phyloP scores from a whole-genome alignment of 2,113 vertebrate genomes.

The Cyanocitta stelleri region DNA sequence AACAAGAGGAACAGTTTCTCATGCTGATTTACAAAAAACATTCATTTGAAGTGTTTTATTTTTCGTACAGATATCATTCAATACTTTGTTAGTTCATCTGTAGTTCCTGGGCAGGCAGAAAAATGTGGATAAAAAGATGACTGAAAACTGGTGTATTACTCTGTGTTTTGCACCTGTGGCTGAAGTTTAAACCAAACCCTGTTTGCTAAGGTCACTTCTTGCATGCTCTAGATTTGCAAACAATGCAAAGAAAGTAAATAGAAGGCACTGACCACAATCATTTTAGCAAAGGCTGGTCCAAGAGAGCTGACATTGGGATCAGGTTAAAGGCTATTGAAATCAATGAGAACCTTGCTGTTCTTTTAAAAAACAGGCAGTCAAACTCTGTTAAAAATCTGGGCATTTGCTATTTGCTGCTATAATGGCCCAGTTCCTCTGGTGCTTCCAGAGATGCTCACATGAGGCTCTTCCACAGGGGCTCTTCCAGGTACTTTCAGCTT shows the following conservation, averaged over 20 bases:
- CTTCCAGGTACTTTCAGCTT: neutral
- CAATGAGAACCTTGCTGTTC: neutral
- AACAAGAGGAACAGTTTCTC: slow-evolving; percentile 52
- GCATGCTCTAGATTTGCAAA: neutral
- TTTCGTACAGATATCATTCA: neutral
- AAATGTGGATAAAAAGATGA: neutral
- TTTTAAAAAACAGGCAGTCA: neutral
- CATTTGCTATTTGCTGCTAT: neutral
- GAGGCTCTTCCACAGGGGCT: neutral
- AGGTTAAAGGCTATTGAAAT: neutral
- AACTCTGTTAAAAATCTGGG: neutral
- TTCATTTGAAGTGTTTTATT: slow-evolving; percentile 16
- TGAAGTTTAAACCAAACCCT: neutral
- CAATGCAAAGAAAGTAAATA: neutral
- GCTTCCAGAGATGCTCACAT: neutral
- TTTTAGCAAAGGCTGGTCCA: neutral
- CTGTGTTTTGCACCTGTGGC: neutral
- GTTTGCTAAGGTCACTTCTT: neutral
- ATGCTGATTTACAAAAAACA: neutral
- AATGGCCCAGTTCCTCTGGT: neutral
- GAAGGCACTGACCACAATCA: neutral
- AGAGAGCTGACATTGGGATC: neutral
- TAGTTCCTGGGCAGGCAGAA: neutral
- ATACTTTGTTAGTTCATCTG: neutral
- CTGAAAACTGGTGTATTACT: neutral